Evolutionary conservation across 2,113 vertebrate species (phyloP), one percentile per base, ranked within the genome.

Genomic region (Salvator merianae): DNA sequence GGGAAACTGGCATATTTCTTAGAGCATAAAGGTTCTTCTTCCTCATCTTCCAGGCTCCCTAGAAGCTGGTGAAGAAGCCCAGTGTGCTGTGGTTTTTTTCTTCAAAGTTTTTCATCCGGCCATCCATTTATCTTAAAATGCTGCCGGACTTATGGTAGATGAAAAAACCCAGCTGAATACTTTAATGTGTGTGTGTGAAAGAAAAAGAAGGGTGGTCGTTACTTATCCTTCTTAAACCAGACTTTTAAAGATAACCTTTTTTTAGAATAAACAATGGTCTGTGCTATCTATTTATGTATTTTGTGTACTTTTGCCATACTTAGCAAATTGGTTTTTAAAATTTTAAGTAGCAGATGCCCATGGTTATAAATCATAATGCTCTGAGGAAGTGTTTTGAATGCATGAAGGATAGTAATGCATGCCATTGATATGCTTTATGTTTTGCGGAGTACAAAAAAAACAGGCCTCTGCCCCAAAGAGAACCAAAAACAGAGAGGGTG

Each of bases 71-170:
- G 36, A 83, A 43, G 43, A 18, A 79, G 32, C 55, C 70, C 9
- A 13, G 20, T 73, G 16, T 20, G 36, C 40, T 81, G 5, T 28
- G 65, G 8, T 43, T 59, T 59, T 43, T 2, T 59, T 59, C 9
- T 18, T 34, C 79, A 69, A 86, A 86, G 72, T 86, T 86, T 82
- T 43, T 63, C n/a, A 4, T 77, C 47, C 50, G 4, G 13, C 36
- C 14, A 70, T 24, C 22, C 4, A 20, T 70, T 53, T 16, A 59
- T 77, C 79, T 26, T 36, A 55, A 70, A 7, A 55, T 9, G 32
- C 32, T 38, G 62, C 73, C 28, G 16, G n/a, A 69, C 73, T n/a
- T 53, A 53, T 20, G 55, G 20, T 59, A 70, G 68, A 36, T 18
- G 55, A 4, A 40, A n/a, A 77, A 77, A 55, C 18, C 12, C 63